Conservation (phyloP, 2,113 vertebrate species). For the Lepisosteus osseus region DNA sequence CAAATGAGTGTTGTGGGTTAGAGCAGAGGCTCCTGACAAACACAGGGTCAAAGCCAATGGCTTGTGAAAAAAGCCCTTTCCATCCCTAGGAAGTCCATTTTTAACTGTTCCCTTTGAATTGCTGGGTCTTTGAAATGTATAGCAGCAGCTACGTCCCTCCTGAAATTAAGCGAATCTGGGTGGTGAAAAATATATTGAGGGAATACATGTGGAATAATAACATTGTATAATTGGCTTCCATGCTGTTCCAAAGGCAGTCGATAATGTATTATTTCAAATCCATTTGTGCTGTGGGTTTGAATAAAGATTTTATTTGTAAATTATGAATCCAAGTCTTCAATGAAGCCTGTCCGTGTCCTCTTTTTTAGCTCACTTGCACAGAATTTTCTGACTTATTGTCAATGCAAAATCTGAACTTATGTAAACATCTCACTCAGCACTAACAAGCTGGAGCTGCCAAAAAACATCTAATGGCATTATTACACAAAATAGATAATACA, state of each 20-base stretch:
- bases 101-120: conserved; percentile 28
- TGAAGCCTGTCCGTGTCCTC: no score
- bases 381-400: no score
- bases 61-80: conserved; percentile 14
- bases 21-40: conserved; percentile 57
- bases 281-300: conserved; percentile 10
- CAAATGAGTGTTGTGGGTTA: conserved; percentile 43
- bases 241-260: conserved; percentile 16
- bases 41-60: conserved; percentile 58
- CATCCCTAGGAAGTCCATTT: conserved; percentile 29
- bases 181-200: conserved; percentile 1
- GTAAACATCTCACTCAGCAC: no score
- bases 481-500: no score
- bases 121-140: no score
- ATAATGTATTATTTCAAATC: conserved; percentile 20
- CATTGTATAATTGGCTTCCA: conserved; percentile 15
- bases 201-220: conserved; percentile 10
- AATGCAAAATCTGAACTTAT: no score
- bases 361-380: no score
- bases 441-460: no score
- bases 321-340: no score
- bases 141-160: no score
- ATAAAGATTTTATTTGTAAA: no score
- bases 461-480: no score
- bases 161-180: conserved; percentile 22